phyloP scores from a whole-genome alignment of 2,888 invertebrate genomes.

The Pelosia muscerda region DNA sequence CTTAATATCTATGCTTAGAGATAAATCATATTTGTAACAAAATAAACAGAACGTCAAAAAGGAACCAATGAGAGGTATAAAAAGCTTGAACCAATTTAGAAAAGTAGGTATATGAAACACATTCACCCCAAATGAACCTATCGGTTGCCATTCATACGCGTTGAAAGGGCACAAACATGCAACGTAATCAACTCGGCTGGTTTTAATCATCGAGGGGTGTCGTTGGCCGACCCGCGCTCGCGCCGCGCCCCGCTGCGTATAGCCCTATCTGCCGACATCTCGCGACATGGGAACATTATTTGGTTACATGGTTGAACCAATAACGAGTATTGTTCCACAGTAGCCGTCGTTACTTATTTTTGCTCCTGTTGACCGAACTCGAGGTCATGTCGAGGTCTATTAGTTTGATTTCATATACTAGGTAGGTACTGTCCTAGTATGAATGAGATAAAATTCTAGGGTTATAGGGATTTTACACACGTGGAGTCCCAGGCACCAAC shows the following conservation, averaged over 20 bases:
- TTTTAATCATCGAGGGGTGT: slow-evolving; percentile 75
- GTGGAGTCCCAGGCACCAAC: background rate
- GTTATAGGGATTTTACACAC: background rate
- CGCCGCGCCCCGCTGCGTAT: slow-evolving; percentile 27
- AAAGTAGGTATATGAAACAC: slow-evolving; percentile 44
- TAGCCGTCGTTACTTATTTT: background rate
- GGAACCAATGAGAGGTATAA: background rate
- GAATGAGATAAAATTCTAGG: no score
- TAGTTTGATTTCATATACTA: no score
- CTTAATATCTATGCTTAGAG: no score
- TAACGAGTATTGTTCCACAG: slow-evolving; percentile 26
- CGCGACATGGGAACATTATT: slow-evolving; percentile 47
- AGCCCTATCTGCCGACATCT: slow-evolving; percentile 38
- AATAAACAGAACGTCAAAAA: background rate
- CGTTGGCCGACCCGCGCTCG: slow-evolving; percentile 48
- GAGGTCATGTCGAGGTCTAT: background rate
- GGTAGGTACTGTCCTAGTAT: no score
- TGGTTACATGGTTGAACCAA: slow-evolving; percentile 50
- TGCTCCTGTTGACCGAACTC: background rate
- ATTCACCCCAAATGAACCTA: slow-evolving; percentile 62
- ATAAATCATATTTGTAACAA: no score
- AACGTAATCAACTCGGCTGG: slow-evolving; percentile 75
- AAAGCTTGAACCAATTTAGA: slow-evolving; percentile 17
- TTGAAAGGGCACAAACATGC: slow-evolving; percentile 70
- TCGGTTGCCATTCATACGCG: slow-evolving; percentile 60